These are phyloP conservation scores for Mesocentrotus franciscanus DNA, from an alignment of 53 echinoderm and acorn worm species.

Conservation along the genomic window DNA sequence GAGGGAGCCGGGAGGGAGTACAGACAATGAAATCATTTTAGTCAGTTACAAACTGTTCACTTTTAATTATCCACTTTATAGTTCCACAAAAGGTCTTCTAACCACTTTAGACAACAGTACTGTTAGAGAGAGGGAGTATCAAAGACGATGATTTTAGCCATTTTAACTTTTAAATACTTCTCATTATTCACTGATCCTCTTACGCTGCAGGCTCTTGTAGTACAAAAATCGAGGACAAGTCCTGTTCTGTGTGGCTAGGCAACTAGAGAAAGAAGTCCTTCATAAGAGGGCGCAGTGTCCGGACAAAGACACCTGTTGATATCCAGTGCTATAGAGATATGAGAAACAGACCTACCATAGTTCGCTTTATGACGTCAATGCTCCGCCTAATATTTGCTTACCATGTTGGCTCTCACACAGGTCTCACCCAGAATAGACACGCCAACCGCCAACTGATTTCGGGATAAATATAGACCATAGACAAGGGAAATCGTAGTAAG, in stretches of 20 bases:
- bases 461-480: slow-evolving; percentile 23
- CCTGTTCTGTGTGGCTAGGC: background rate
- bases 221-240: background rate
- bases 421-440: slow-evolving; percentile 28
- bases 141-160: no score
- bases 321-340: slow-evolving; percentile 36
- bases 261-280: slow-evolving; percentile 25
- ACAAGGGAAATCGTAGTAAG: slow-evolving; percentile 9
- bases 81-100: background rate
- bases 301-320: slow-evolving; percentile 65
- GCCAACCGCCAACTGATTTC: slow-evolving; percentile 35
- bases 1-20: no score
- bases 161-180: no score
- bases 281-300: slow-evolving; percentile 28
- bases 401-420: slow-evolving; percentile 39
- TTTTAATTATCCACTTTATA: background rate
- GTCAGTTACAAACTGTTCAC: background rate
- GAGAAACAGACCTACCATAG: slow-evolving; percentile 49
- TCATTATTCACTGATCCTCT: no score
- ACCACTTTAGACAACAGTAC: background rate
- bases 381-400: slow-evolving; percentile 41
- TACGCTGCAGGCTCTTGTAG: no score
- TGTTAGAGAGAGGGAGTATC: no score
- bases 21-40: no score
- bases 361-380: slow-evolving; percentile 55